Evolutionary conservation across 2,888 invertebrate genomes (phyloP).

Genomic region (Nipponacmea schrenckii): DNA sequence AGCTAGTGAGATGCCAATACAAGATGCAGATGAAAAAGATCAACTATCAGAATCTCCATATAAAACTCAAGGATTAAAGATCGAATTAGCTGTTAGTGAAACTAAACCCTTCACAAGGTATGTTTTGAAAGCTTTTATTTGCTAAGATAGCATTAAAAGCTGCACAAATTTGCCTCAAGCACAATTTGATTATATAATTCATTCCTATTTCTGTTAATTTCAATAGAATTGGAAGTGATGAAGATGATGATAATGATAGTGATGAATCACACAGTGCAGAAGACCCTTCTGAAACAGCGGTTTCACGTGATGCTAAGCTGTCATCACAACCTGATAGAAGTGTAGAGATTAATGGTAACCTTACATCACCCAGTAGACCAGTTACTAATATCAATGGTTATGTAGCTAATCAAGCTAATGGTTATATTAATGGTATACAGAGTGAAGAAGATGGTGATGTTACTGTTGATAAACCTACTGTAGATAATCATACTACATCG

Average conservation of each 20-base stretch:
- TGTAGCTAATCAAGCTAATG: too few species aligned
- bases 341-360: conserved; percentile 19
- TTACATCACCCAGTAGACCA: conserved; percentile 9
- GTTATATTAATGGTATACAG: background rate
- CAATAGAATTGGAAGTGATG: conserved; percentile 66
- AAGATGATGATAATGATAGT: conserved; percentile 66
- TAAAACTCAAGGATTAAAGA: conserved; percentile 48
- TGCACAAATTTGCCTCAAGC: too few species aligned
- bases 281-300: conserved; percentile 61
- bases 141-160: too few species aligned
- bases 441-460: conserved; percentile 3
- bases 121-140: too few species aligned
- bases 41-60: conserved; percentile 48
- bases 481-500: background rate
- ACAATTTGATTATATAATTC: too few species aligned
- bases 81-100: conserved; percentile 64
- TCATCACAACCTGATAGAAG: conserved; percentile 22
- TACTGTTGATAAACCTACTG: background rate
- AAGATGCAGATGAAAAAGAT: conserved; percentile 55
- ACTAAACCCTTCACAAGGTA: conserved; percentile 66
- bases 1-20: conserved; percentile 51
- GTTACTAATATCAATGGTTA: too few species aligned
- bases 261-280: conserved; percentile 59
- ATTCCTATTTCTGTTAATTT: too few species aligned
- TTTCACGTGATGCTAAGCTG: conserved; percentile 51